Evolutionary conservation across 2,888 invertebrate species (phyloP), one percentile per base, ranked within the genome.

Genomic region (Drosophila neutralis): DNA sequence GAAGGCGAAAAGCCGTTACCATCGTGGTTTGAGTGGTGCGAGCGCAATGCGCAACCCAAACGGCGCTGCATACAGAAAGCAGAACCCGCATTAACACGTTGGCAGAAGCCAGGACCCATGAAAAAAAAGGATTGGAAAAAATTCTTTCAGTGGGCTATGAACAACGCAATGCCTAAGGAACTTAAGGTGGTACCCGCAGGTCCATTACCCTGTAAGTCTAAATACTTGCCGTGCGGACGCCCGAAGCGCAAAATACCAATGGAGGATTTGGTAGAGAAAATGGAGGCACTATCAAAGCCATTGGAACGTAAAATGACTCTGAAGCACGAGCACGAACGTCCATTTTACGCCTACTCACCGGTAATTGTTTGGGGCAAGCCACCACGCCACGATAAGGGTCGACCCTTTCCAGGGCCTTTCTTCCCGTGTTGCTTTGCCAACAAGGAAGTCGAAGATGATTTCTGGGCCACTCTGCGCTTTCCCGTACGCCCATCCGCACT

Each of bases 381-480:
- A 1, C 65, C 91, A 0, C 73, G 40, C 4, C 82, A 68, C 21
- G 90, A 91, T 59, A 78, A 64, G 8, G 87, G 89, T 1, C 90
- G 92, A 4, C 92, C 92, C 5, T 86, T 91, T 36, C 15, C 56
- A 0, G 70, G 81, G 0, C 85, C 90, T 5, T 53, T 67, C 3
- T 69, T 89, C 0, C 92, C 92, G 0, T 40, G 65, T 10, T 82
- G 75, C 54, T 92, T 92, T 62, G 72, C 80, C 29, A 91, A 92
- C 31, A 70, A 81, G 1, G 91, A 92, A 7, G 27, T 87, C 7
- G 85, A 91, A 69, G 77, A 69, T 2, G 81, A 87, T 2, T 92
- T 87, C 63, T 92, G 92, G 92, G 70, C 85, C 1, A 48, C 69
- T 0, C 38, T 91, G 21, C 89, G 92, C 4, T 92, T 91, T 69